These are phyloP conservation scores for Tragelaphus strepsiceros DNA, from an alignment of 2,113 vertebrate genomes.

Conservation along the genomic window DNA sequence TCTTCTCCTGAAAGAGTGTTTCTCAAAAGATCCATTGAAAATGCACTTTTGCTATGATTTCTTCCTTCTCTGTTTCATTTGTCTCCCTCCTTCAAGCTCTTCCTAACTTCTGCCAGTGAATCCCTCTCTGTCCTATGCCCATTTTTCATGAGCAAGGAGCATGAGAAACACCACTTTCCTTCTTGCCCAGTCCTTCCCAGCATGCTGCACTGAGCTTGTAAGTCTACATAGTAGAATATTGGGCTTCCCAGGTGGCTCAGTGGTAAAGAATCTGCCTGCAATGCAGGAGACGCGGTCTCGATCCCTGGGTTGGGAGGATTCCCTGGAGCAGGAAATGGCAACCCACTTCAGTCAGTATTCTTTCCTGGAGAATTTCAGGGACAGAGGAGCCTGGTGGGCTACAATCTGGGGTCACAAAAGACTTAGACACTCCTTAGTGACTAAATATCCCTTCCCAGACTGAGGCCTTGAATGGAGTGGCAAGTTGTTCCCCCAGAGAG, in stretches of 20 bases:
- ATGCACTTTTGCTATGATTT: not conserved
- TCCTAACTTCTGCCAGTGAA: not conserved
- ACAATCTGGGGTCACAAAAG: not conserved
- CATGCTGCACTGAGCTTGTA: not conserved
- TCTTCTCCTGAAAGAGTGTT: not conserved
- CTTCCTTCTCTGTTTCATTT: not conserved
- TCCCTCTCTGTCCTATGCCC: not conserved
- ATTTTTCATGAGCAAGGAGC: not conserved
- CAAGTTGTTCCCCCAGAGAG: not conserved
- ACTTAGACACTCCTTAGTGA: not conserved
- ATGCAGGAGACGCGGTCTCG: fast-evolving
- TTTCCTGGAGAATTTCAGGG: not conserved
- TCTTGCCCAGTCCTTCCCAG: not conserved
- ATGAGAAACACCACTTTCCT: not conserved
- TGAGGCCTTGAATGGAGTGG: not conserved
- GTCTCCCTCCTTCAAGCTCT: not conserved
- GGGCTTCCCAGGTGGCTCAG: not conserved
- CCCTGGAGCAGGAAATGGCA: not conserved
- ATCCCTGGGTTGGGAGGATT: not conserved
- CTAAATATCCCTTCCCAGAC: not conserved
- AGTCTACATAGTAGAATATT: fast-evolving
- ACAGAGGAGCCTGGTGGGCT: not conserved
- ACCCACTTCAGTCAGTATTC: not conserved
- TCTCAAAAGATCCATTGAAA: not conserved
- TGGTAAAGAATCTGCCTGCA: not conserved